Evolutionary conservation across 2,888 invertebrate species (phyloP), one percentile per base, ranked within the genome.

Genomic region (Acanthococcus lagerstroemiae): DNA sequence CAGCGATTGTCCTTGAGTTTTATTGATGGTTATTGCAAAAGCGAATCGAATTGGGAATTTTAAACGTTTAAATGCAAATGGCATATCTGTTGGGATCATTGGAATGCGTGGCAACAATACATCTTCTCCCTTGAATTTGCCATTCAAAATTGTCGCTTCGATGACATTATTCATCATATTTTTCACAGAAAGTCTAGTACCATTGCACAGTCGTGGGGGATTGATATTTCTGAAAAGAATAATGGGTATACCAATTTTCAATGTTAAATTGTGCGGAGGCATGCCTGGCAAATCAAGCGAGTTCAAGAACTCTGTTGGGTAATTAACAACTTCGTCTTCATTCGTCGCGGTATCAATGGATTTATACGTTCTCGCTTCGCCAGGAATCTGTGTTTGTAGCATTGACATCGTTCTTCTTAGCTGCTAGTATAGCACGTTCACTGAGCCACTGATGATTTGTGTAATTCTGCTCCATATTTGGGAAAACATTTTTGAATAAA

Each of bases 1-100:
- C 70, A 74, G 69, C 58, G 74, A 72, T 71, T 75, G 74, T 17
- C 74, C 74, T 73, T 75, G 74, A 58, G 74, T 72, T 67, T 75
- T 75, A 71, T 75, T 75, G 55, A 75, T 75, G n/a, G 73, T 69
- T 71, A 74, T 74, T 27, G 73, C 73, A 70, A 73, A 74, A 30
- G 71, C 72, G n/a, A 73, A 66, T 61, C 72, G 66, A 55, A 74
- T 68, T 7, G 72, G 72, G 70, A 73, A 74, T 66, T 74, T 73
- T 5, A 71, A 15, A 24, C 71, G 66, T 67, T 71, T 72, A 63
- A 74, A 72, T 60, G 69, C 61, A 55, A 74, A 69, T 57, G 71
- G 70, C 60, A 72, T 57, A 67, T 74, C 71, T 4, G 68, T 73
- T 60, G 72, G 72, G 66, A 75, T 74, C 70, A 74, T 72, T 57